Conservation (phyloP, 1,140 invertebrate genomes). For the Galleria mellonella region DNA sequence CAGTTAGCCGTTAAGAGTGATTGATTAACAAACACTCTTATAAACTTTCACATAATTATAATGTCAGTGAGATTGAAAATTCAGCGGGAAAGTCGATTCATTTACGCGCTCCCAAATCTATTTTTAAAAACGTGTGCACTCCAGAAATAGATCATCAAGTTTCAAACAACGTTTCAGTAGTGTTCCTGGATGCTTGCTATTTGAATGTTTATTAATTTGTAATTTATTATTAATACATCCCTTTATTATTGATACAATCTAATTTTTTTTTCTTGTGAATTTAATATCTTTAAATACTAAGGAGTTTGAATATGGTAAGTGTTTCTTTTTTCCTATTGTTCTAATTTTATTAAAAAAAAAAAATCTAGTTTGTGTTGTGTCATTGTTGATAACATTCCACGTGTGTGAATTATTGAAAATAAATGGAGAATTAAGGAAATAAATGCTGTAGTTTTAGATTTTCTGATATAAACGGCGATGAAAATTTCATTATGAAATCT, state of each 20-base stretch:
- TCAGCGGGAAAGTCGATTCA: no score
- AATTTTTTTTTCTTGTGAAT: no score
- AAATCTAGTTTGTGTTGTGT: not conserved
- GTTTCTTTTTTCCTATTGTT: not conserved
- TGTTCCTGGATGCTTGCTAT: constrained; percentile 1
- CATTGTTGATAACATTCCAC: not conserved
- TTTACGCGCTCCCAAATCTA: constrained; percentile 25
- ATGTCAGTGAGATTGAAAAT: no score
- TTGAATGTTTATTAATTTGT: not conserved
- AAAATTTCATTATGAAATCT: not conserved
- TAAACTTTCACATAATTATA: no score
- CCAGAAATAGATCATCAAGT: constrained; percentile 46
- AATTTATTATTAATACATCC: not conserved
- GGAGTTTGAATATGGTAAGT: constrained; percentile 3
- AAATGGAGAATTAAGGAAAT: not conserved
- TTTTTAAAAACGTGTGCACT: constrained; percentile 48
- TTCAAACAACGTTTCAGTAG: constrained; percentile 5
- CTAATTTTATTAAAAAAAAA: no score
- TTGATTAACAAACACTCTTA: no score
- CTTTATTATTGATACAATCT: not conserved
- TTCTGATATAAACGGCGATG: not conserved
- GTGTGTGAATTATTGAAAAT: not conserved
- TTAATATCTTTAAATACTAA: not conserved
- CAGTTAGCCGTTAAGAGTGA: no score
- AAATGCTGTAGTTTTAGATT: not conserved